Evolutionary conservation across 2,797 vertebrate genomes (phyloP), one percentile per base, ranked within the genome.

Genomic region (Erethizon dorsatum): DNA sequence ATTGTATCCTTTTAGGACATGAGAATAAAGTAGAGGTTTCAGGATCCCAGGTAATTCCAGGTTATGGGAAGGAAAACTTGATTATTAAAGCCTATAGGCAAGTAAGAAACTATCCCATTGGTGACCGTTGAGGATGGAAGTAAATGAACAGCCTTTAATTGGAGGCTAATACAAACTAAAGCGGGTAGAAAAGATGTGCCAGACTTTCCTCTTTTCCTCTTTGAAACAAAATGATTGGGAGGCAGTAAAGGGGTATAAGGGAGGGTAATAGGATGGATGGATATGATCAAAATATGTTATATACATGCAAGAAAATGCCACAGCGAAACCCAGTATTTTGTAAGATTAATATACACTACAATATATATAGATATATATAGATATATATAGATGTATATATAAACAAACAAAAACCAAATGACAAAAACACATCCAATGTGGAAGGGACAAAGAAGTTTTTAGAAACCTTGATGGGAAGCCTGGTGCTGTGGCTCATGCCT

Each of bases 1-100:
- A 99, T 99, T 1, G 99, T 99, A 99, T 99, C 99, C 99, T 99
- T 99, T 97, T 91, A 67, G 33, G 94, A 95, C 37, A 45, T 90
- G 82, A 96, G 54, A 95, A 69, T 79, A 80, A 96, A 91, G 79
- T 73, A 79, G 57, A 45, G 95, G 15, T n/a, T 96, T 83, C 31
- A 94, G 82, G 65, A 14, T 94, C 15, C 65, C 73, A 88, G 93
- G 80, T 96, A 92, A 85, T 83, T 87, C 3, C 84, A 93, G 79
- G 13, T 15, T 78, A 54, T 87, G 54, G 77, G 33, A 88, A 93
- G 63, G 56, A 91, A 87, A 83, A 33, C 73, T 90, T 79, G 50
- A 93, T 92, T 83, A 71, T 91, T 80, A 82, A 89, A 65, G 57
- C 15, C 15, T 75, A 92, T 87, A 84, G 63, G 37, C 45, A 96